phyloP scores from a whole-genome alignment of 1,140 invertebrate species.

The Calephelis nemesis region DNA sequence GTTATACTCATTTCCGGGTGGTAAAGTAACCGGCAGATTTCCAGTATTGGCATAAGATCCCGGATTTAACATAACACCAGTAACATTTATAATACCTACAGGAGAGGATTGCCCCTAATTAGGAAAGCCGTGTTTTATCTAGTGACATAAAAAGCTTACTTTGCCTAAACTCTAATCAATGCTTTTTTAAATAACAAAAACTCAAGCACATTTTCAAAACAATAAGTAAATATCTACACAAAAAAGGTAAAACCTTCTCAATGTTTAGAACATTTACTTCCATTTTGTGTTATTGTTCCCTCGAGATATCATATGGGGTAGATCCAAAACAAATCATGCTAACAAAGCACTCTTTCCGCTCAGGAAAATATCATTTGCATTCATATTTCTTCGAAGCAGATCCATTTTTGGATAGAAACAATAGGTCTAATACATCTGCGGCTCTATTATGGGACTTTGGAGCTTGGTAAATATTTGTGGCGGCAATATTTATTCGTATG shows the following conservation, averaged over 20 bases:
- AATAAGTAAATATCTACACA: not conserved
- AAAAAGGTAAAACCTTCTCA: not conserved
- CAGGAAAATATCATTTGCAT: conserved; percentile 66
- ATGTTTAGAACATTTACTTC: conserved; percentile 1
- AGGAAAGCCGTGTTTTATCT: too few species aligned
- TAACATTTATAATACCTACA: too few species aligned
- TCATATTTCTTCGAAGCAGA: conserved; percentile 57
- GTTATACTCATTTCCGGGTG: too few species aligned
- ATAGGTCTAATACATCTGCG: conserved; percentile 70
- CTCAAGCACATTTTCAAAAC: too few species aligned
- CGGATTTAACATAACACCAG: too few species aligned
- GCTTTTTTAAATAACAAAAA: too few species aligned
- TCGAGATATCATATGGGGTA: conserved; percentile 25
- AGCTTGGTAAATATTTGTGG: conserved; percentile 75
- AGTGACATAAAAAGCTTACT: too few species aligned
- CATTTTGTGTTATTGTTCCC: not conserved
- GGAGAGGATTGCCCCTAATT: too few species aligned
- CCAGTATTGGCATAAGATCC: too few species aligned
- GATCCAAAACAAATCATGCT: conserved; percentile 47
- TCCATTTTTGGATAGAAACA: conserved; percentile 66
- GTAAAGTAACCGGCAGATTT: too few species aligned
- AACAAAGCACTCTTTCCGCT: conserved; percentile 37
- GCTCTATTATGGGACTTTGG: conserved; percentile 71
- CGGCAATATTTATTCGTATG: conserved; percentile 38
- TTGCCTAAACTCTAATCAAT: too few species aligned